Base-by-base conservation (phyloP, 2,888 invertebrate genomes). In the Idaea biselata region DNA sequence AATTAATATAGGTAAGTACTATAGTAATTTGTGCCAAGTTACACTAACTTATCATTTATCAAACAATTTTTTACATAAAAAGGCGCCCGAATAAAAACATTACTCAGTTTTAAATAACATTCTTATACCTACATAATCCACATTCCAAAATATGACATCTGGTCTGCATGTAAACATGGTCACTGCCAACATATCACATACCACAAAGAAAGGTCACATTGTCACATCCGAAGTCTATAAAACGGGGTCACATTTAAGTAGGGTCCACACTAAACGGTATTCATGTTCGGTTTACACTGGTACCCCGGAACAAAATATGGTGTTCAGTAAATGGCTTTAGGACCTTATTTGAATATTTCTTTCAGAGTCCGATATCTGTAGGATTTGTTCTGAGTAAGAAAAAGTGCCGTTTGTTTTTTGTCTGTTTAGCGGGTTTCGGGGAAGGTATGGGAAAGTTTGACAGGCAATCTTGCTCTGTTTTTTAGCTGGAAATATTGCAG, bases 161-260 rank as follows among this genome's bases (percentile, higher is more conserved):
- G 14, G 44, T 7, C 44, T 44, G 14, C 6, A 44, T 44, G 44
- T 14, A 44, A 44, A 44, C 44, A 44, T 44, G 44, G 63, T 68
- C 68, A 68, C 68, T 68, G 68, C 64, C 63, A 57, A 55, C 70
- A 62, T 63, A 58, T 65, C 14, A 44, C 25, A 44, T 14, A 44
- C 58, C 44, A 7, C 17, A 58, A 61, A 58, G 14, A n/a, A 14
- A 16, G 58, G 17, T 60, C 58, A 3, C n/a, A 18, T 57, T 61
- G 66, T 25, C 14, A 16, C 4, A 57, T 17, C 8, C 44, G 14
- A 44, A 44, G 44, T 44, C 44, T 44, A 44, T 44, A 44, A 44
- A 44, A 7, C 44, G 11, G 44, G 44, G 44, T 44, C 44, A 44
- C 44, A 44, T 44, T 44, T 44, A 44, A 44, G 44, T 44, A 44